Conservation (phyloP, 2,888 invertebrate species). For the Pycnomerus fuliginosus region DNA sequence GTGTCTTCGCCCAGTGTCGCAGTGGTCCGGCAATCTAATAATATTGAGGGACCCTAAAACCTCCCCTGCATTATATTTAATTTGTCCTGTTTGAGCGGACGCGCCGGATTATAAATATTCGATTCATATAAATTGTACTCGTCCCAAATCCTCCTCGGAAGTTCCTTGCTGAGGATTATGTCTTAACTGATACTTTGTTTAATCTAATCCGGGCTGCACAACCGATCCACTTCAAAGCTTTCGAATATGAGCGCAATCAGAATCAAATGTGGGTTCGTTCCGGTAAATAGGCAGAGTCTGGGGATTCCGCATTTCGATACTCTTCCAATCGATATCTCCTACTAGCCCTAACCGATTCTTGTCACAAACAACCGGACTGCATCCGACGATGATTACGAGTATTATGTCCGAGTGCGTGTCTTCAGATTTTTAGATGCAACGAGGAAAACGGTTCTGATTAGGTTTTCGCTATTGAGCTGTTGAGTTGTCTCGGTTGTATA, state of each 20-base stretch:
- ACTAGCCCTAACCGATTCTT: constrained; percentile 22
- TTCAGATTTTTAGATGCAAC: neutral
- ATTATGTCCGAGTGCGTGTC: constrained; percentile 16
- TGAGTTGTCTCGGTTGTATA: too few relatives aligned
- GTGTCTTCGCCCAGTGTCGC: constrained; percentile 5
- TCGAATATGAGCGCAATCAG: constrained; percentile 49
- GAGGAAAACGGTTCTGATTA: constrained; percentile 1
- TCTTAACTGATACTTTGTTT: constrained; percentile 45
- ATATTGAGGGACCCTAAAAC: constrained; percentile 5
- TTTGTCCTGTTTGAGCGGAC: constrained; percentile 41
- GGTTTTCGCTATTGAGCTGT: too few relatives aligned
- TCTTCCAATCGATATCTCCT: constrained; percentile 16
- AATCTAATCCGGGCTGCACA: constrained; percentile 40
- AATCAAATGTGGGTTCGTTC: constrained; percentile 50
- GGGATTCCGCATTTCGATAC: constrained; percentile 21
- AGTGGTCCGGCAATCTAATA: constrained; percentile 14
- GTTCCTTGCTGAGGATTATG: constrained; percentile 17
- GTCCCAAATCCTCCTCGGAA: constrained; percentile 19
- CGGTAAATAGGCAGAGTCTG: constrained; percentile 42
- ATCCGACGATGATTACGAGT: constrained; percentile 16
- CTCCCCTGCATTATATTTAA: constrained; percentile 44
- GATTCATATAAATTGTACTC: constrained; percentile 42
- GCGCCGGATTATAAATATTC: constrained; percentile 48
- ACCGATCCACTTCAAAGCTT: constrained; percentile 46
- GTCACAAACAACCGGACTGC: constrained; percentile 27